These are phyloP conservation scores for Sebastes ruberrimus DNA, from an alignment of 2,797 vertebrate species.

Conservation along the genomic window DNA sequence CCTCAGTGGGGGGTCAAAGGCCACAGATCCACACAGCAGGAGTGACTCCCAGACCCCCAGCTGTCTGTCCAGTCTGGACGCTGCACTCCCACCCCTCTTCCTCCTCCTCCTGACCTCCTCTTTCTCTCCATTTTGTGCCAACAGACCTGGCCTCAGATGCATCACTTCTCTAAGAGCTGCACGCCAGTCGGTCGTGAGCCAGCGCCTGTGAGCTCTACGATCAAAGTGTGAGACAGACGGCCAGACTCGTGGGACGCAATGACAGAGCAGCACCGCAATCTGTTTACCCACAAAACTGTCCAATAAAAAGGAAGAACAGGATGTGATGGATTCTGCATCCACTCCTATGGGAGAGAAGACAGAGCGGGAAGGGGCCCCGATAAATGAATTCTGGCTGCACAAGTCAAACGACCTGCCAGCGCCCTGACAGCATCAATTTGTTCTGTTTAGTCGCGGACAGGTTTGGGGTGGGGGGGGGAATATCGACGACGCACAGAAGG, in stretches of 20 bases:
- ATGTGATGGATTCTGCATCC: slow-evolving; percentile 44
- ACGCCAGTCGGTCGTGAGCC: background rate
- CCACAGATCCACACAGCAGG: slow-evolving; percentile 18
- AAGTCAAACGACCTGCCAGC: slow-evolving; percentile 64
- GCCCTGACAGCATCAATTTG: slow-evolving; percentile 58
- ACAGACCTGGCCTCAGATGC: slow-evolving; percentile 3
- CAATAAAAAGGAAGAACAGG: slow-evolving; percentile 35
- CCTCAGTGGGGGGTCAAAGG: slow-evolving; percentile 4
- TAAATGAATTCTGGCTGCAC: slow-evolving; percentile 58
- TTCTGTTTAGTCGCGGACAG: slow-evolving; percentile 44
- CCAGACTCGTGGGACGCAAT: slow-evolving; percentile 25
- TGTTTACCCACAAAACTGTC: slow-evolving; percentile 35
- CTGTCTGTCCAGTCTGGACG: background rate
- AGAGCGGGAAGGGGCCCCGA: slow-evolving; percentile 11
- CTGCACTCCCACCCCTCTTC: background rate
- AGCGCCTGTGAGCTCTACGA: background rate
- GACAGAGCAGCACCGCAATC: slow-evolving; percentile 46
- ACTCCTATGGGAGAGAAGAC: slow-evolving; percentile 19
- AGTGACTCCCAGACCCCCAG: slow-evolving; percentile 14
- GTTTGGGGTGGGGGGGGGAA: background rate
- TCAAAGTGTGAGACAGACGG: slow-evolving; percentile 36
- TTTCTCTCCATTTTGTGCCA: background rate
- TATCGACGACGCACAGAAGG: slow-evolving; percentile 20
- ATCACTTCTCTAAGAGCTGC: background rate
- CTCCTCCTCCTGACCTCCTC: background rate